phyloP scores from a whole-genome alignment of 2,113 vertebrate species.

The Grantiella picta region DNA sequence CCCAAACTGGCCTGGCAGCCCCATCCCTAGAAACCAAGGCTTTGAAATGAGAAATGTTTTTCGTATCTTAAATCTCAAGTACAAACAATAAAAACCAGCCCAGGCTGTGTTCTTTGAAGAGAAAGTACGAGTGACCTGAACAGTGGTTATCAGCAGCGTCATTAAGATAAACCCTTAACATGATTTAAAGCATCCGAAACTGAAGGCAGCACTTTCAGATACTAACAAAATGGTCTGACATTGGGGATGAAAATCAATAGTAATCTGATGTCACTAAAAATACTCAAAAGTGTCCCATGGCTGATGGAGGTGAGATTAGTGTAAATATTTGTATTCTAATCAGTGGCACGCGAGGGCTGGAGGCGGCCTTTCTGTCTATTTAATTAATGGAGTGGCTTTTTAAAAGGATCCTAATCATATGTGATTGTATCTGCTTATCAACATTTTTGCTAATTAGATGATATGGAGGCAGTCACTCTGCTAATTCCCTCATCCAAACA shows the following conservation, averaged over 20 bases:
- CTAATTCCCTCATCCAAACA: constrained; percentile 81
- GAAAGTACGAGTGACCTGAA: constrained; percentile 74
- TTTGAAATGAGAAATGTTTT: constrained; percentile 77
- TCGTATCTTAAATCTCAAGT: constrained; percentile 74
- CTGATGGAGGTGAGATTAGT: constrained; percentile 77
- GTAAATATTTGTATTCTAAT: constrained; percentile 78
- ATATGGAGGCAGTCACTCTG: constrained; percentile 77
- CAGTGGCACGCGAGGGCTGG: constrained; percentile 72
- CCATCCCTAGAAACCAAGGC: constrained; percentile 78
- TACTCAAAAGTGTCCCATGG: constrained; percentile 69
- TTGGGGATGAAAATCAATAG: constrained; percentile 75
- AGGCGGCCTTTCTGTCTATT: constrained; percentile 80
- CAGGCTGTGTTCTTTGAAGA: constrained; percentile 60
- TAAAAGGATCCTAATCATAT: constrained; percentile 87
- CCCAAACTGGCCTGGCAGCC: constrained; percentile 46
- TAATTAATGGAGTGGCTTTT: constrained; percentile 87
- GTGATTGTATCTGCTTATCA: constrained; percentile 85
- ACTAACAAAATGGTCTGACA: constrained; percentile 73
- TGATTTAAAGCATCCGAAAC: constrained; percentile 76
- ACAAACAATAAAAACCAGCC: constrained; percentile 72
- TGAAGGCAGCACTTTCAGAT: constrained; percentile 75
- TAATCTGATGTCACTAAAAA: constrained; percentile 77
- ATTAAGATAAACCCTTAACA: constrained; percentile 77
- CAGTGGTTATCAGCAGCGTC: constrained; percentile 75
- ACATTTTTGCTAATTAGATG: constrained; percentile 84